A percentile compares a stretch with the other conserved stretches of the same genome.
Evolutionary conservation across 1,140 invertebrate genomes (phyloP).

Genomic region (Camponotus pennsylvanicus): DNA sequence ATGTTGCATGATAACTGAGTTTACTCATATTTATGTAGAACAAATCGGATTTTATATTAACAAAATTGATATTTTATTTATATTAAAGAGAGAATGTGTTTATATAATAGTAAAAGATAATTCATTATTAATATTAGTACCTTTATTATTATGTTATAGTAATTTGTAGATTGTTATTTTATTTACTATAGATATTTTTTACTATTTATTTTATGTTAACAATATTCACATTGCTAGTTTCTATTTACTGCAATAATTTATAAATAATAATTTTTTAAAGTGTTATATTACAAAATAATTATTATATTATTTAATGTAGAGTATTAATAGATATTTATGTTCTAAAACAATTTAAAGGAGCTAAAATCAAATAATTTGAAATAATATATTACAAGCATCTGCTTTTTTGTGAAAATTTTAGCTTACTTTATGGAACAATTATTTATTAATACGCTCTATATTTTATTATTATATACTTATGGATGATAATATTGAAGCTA

Average conservation of each 20-base stretch:
- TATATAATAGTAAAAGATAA: neutral
- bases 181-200: conserved; percentile 15
- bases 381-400: neutral
- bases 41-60: conserved; percentile 5
- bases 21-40: conserved; percentile 8
- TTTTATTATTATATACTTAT: neutral
- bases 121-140: neutral
- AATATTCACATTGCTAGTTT: neutral
- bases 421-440: neutral
- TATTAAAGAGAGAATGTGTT: neutral
- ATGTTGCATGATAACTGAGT: conserved; percentile 52
- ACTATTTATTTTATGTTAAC: conserved; percentile 3
- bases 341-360: neutral
- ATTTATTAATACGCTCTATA: neutral
- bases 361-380: neutral
- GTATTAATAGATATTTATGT: no score
- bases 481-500: neutral
- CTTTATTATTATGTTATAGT: neutral
- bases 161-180: conserved; percentile 3
- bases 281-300: neutral
- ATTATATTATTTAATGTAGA: neutral
- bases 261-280: neutral
- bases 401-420: neutral
- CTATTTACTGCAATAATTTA: neutral
- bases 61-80: conserved; percentile 14